phyloP scores from a whole-genome alignment of 2,113 vertebrate genomes.

The Brienomyrus brachyistius region DNA sequence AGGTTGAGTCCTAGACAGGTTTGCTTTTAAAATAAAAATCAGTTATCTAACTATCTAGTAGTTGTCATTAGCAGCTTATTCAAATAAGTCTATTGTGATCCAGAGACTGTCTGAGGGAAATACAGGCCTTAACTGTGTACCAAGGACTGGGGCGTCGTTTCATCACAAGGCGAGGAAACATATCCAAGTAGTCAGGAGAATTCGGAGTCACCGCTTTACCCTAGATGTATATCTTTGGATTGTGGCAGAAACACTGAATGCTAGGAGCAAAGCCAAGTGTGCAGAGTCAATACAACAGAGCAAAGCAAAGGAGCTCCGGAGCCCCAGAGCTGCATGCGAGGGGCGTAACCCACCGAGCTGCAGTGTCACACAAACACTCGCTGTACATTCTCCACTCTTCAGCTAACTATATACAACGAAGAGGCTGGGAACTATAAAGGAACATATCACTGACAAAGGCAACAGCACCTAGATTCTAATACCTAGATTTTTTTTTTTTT shows the following conservation, averaged over 20 bases:
- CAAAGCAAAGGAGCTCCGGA: no score
- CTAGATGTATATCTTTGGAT: not conserved
- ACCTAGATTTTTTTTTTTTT: not conserved
- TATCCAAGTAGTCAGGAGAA: not conserved
- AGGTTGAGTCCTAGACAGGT: not conserved
- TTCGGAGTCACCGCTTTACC: not conserved
- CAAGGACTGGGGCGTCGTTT: not conserved
- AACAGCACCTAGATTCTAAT: not conserved
- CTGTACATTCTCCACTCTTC: not conserved
- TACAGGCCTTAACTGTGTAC: not conserved
- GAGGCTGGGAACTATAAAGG: not conserved
- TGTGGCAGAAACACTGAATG: not conserved
- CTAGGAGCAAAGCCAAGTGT: not conserved
- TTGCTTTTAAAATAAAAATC: not conserved
- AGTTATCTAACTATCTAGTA: not conserved
- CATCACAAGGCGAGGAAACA: not conserved
- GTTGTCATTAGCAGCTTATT: not conserved
- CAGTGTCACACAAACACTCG: not conserved
- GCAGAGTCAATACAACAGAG: not conserved
- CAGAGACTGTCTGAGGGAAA: not conserved
- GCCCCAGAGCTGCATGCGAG: not conserved
- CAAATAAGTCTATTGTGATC: not conserved
- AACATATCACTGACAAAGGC: not conserved
- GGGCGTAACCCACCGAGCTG: not conserved
- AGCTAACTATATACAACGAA: not conserved